Percentiles rank a stretch among this genome's conserved stretches.
Conservation (phyloP, 2,797 vertebrate genomes). For the Prunella strophiata region DNA sequence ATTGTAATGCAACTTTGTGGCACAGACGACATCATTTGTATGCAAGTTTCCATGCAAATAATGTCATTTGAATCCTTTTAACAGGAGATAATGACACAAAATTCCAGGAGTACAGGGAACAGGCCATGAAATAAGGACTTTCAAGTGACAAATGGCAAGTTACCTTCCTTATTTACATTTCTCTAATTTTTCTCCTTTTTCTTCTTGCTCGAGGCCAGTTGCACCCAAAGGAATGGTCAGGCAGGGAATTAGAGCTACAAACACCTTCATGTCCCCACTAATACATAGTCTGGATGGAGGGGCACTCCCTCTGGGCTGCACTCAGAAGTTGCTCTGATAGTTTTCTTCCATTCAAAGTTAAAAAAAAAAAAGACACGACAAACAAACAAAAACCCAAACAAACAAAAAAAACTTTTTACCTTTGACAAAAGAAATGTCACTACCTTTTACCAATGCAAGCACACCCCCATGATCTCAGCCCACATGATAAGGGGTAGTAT, state of each 20-base stretch:
- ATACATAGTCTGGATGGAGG: conserved; percentile 38
- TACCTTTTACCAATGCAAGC: neutral
- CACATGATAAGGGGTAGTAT: neutral
- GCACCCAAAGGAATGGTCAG: conserved; percentile 60
- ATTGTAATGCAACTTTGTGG: conserved; percentile 74
- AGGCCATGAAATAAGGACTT: conserved; percentile 73
- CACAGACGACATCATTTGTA: conserved; percentile 69
- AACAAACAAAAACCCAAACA: neutral
- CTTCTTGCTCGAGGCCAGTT: conserved; percentile 67
- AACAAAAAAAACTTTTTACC: neutral
- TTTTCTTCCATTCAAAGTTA: conserved; percentile 6
- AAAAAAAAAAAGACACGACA: rapidly evolving
- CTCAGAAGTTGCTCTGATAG: conserved; percentile 44
- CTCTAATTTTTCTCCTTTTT: conserved; percentile 67
- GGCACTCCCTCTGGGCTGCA: conserved; percentile 24
- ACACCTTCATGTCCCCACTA: conserved; percentile 32
- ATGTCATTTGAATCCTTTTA: conserved; percentile 79
- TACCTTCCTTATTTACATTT: conserved; percentile 72
- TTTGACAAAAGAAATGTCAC: conserved; percentile 27
- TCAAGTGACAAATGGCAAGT: conserved; percentile 73
- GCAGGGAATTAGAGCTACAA: conserved; percentile 6
- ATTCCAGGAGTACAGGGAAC: conserved; percentile 70
- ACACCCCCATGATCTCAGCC: neutral
- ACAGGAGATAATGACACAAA: conserved; percentile 77
- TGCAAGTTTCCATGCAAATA: conserved; percentile 76